Evolutionary conservation across 2,888 invertebrate genomes (phyloP), one percentile per base, ranked within the genome.

Genomic region (Itoplectis maculator): DNA sequence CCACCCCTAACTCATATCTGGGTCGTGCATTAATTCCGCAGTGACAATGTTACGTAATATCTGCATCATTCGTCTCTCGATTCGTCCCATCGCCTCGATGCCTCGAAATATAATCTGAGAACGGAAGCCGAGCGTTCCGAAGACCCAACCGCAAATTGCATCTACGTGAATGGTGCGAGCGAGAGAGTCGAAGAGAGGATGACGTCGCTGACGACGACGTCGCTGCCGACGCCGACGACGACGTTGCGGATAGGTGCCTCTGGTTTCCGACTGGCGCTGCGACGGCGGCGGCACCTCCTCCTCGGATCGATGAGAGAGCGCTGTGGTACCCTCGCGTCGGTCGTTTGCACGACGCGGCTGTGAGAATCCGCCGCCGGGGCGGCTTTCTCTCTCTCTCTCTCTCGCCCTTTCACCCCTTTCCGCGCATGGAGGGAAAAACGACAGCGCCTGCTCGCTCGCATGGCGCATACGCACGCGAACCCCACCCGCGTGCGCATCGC

Each of bases 401-500:
- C 72, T 61, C 73, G 54, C 75, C 72, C 35, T 56, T 63, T 15
- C 49, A 68, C 49, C 65, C 72, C 49, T 66, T 73, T 20, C 11
- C 18, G 73, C 51, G n/a, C 23, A 18, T n/a, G 63, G 23, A 4
- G 13, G 20, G 40, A 40, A 15, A 13, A 15, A 9, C n/a, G 35
- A 20, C 23, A 40, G 54, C 42, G 29, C 29, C 29, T 5, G 3
- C 3, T 35, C n/a, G n/a, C 35, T 51, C 23, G 51, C 47, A 65
- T 69, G 70, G 79, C 82, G 82, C 80, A 80, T 77, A 69, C 79
- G 76, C 79, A 77, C 73, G 61, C 72, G 54, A 76, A 56, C 56
- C 45, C 65, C 47, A 76, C 65, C 61, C 66, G 76, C 72, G 72
- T 79, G 79, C 76, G 76, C 79, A 76, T 68, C 75, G 54, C 29